These are phyloP conservation scores for Corella eumyota DNA, from an alignment of 23 tunicate species.

Conservation along the genomic window DNA sequence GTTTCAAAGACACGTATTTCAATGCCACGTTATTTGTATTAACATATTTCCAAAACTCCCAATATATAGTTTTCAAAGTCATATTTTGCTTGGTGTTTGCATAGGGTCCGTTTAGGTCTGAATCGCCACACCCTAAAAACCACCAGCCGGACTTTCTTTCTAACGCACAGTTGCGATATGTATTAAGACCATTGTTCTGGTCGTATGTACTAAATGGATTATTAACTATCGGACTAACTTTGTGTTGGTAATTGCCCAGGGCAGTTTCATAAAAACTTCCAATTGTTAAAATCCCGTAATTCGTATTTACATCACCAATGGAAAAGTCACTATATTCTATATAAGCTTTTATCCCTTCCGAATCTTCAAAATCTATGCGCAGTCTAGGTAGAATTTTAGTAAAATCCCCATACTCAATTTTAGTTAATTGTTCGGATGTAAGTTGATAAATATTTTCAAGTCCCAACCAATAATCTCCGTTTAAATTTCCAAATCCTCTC, in stretches of 20 bases:
- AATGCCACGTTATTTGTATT: neutral
- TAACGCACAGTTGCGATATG: neutral
- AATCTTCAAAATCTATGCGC: conserved; percentile 1
- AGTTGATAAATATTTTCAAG: neutral
- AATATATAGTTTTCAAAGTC: neutral
- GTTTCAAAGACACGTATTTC: neutral
- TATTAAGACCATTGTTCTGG: neutral
- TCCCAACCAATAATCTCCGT: conserved; percentile 7
- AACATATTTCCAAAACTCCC: neutral
- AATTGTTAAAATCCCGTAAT: neutral
- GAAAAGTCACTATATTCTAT: neutral
- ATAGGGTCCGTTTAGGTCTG: conserved; percentile 1
- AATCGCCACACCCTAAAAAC: neutral
- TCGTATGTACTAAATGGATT: neutral
- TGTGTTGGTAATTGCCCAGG: neutral
- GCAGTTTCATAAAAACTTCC: neutral
- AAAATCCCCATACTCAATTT: neutral
- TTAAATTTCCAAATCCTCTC: neutral
- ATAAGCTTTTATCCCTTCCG: neutral
- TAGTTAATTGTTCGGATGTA: neutral
- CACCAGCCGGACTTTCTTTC: neutral
- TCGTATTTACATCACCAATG: neutral
- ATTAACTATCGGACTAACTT: too few species aligned
- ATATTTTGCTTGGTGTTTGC: neutral
- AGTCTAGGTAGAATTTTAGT: neutral